Base-by-base conservation (phyloP, 2,888 invertebrate genomes). In the Antitype chi region DNA sequence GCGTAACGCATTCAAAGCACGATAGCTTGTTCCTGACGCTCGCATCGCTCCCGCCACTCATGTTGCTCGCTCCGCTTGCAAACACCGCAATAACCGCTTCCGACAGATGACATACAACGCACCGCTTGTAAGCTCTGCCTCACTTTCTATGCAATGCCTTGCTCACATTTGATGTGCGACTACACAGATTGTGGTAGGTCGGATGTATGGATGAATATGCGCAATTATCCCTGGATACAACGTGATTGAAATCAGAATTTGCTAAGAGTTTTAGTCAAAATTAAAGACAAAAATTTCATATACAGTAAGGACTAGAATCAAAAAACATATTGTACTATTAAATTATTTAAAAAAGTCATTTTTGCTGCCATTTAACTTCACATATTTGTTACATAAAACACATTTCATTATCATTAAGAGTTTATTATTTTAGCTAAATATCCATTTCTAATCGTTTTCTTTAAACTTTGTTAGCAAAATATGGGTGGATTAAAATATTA, bases 81-180 rank as follows among this genome's bases (percentile, higher is more conserved):
- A 82, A 62, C n/a, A n/a, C 69, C n/a, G 74, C 72, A 76, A 84
- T 76, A 76, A 76, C 73, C 85, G 59, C 73, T 64, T 84, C 70
- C 82, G 76, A 81, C 85, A 68, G 81, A 43, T 82, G 76, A 80
- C 63, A 73, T 70, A 84, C 60, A 76, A 76, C 67, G 67, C 66
- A 28, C 53, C 49, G 38, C 60, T 43, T 75, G 63, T 74, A 69
- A 63, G 71, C 64, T 52, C 43, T 23, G 60, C 62, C 5, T 25
- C 75, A 59, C 69, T 53, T 64, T 69, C 62, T 63, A 59, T 84
- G 55, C 64, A 62, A 52, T 53, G 63, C 64, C 47, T 59, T 63
- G 70, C 75, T 84, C 66, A 47, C 52, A 69, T 82, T 83, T 59
- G 8, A 55, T 66, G 59, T 53, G 66, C n/a, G 47, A 66, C 28